Conservation (phyloP, 2,797 vertebrate genomes). For the Pampus argenteus region DNA sequence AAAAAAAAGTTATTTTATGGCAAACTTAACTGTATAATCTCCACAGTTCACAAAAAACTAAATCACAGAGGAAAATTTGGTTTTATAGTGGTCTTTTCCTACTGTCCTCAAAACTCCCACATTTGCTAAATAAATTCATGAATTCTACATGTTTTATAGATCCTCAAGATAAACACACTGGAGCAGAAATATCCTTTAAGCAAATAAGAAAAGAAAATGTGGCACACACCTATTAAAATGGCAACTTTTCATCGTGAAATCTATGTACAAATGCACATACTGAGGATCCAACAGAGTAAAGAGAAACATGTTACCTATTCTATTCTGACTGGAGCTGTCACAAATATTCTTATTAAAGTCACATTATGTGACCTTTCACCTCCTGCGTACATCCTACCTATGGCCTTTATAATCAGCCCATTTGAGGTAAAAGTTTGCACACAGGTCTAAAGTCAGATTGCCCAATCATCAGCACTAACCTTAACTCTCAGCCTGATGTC, state of each 20-base stretch:
- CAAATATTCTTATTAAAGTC: slow-evolving; percentile 20
- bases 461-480: slow-evolving; percentile 44
- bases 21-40: neutral
- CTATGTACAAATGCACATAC: slow-evolving; percentile 57
- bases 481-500: slow-evolving; percentile 38
- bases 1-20: slow-evolving; percentile 20
- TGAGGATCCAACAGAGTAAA: slow-evolving; percentile 35
- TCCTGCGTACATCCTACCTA: slow-evolving; percentile 42
- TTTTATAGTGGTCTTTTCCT: slow-evolving; percentile 33
- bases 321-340: slow-evolving; percentile 42
- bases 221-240: slow-evolving; percentile 53
- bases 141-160: slow-evolving; percentile 1
- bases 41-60: slow-evolving; percentile 1
- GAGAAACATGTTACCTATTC: slow-evolving; percentile 26
- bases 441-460: slow-evolving; percentile 50
- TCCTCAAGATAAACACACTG: slow-evolving; percentile 20
- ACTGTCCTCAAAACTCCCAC: slow-evolving; percentile 16
- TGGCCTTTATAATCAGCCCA: slow-evolving; percentile 46
- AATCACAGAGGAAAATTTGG: slow-evolving; percentile 33
- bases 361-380: slow-evolving; percentile 53
- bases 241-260: slow-evolving; percentile 43
- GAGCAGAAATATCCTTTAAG: slow-evolving; percentile 8
- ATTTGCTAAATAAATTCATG: slow-evolving; percentile 32
- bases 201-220: slow-evolving; percentile 37
- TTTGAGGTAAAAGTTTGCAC: slow-evolving; percentile 70